Conservation (phyloP, 2,888 invertebrate species). For the Hirtodrosophila histrioides region DNA sequence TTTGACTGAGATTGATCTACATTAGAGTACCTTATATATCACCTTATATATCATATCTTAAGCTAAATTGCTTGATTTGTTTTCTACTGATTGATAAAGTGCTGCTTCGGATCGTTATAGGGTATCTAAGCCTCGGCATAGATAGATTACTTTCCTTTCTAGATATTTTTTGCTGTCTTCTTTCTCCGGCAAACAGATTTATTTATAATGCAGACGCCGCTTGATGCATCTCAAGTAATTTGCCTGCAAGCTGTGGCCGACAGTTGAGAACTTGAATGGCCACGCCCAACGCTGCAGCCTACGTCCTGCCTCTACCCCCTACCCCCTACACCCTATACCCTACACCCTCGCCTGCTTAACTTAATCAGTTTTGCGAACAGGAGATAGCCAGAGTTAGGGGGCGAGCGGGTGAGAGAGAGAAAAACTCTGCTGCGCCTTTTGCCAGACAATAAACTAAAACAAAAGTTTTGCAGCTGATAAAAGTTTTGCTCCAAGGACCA, state of each 20-base stretch:
- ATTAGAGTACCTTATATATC: too few species aligned
- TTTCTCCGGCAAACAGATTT: conserved; percentile 4
- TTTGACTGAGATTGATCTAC: too few species aligned
- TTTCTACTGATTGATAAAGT: too few species aligned
- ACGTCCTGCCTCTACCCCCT: background rate
- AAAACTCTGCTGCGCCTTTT: conserved; percentile 49
- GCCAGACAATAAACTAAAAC: conserved; percentile 75
- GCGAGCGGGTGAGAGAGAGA: background rate
- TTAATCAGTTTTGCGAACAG: conserved; percentile 60
- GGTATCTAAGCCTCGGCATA: too few species aligned
- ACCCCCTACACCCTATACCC: background rate
- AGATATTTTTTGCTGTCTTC: too few species aligned
- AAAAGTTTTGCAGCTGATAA: conserved; percentile 70
- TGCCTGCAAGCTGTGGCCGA: conserved; percentile 27
- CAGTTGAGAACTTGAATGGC: conserved; percentile 14
- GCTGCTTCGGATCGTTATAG: too few species aligned
- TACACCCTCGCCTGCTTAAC: conserved; percentile 31
- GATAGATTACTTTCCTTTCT: too few species aligned
- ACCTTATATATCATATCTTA: too few species aligned
- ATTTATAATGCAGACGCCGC: conserved; percentile 11
- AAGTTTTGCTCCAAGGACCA: conserved; percentile 40
- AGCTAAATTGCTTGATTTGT: too few species aligned
- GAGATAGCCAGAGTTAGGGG: background rate
- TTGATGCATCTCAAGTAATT: conserved; percentile 35
- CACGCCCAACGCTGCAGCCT: conserved; percentile 12